Evolutionary conservation across 2,113 vertebrate genomes (phyloP), one percentile per base, ranked within the genome.

Genomic region (Pongo pygmaeus): DNA sequence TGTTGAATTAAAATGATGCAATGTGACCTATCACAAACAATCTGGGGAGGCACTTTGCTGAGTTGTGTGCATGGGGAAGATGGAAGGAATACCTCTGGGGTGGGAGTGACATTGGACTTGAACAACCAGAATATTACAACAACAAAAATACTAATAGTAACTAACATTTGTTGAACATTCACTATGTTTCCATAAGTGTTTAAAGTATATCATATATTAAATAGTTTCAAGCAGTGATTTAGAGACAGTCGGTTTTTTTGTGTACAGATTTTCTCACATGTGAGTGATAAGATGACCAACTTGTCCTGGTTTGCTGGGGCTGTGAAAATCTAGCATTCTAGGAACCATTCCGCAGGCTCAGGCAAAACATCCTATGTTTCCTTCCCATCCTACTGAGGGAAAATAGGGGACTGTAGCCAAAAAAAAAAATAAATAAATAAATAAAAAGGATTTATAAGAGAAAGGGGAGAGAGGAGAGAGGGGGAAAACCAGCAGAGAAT

Each of bases 1-100:
- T 84, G 52, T 84, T 85, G 38, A 77, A 70, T 83, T 77, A 80
- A 74, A 94, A 77, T 40, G 32, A 85, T 48, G 38, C 40, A 59
- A 13, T 69, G 30, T 40, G 38, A 59, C n/a, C 13, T 32, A 70
- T 84, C 64, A 55, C 52, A 32, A 35, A 52, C 30, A 64, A 16
- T 74, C 43, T 48, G 3, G 9, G 77, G 55, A 32, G 57, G 5
- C 5, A 43, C 13, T 8, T 40, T n/a, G 35, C 48, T 52, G 50
- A 61, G 78, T 27, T 35, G 9, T 11, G 40, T 30, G 18, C 69
- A 10, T 0, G 1, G 2, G 30, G 43, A 72, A 35, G 30, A 32
- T 50, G 12, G 52, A 59, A 89, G 55, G 6, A 75, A 83, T 8
- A 23, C 20, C 38, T 32, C 38, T 80, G 46, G 43, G 14, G 10